phyloP scores from a whole-genome alignment of 2,113 vertebrate species.

The Hydrolagus affinis region DNA sequence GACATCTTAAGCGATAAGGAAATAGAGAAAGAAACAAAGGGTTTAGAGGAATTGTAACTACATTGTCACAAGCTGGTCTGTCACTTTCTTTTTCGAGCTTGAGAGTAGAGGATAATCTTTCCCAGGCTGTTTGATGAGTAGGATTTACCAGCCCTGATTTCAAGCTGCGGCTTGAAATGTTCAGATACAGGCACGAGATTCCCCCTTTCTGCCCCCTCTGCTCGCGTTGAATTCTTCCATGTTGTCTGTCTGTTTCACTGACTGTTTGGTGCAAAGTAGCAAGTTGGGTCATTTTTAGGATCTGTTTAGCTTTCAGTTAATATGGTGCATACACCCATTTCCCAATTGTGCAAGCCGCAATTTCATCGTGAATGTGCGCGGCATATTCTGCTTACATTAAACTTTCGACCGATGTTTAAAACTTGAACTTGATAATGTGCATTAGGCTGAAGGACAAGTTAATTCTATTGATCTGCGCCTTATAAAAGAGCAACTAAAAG shows the following conservation, averaged over 20 bases:
- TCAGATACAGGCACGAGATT: not conserved
- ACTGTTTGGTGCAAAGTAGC: too few species aligned
- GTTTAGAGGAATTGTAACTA: not conserved
- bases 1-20: not conserved
- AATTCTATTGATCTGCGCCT: not conserved
- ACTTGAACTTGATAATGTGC: conserved; percentile 19
- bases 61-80: not conserved
- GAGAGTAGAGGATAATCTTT: not conserved
- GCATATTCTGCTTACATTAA: not conserved
- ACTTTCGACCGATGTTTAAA: conserved; percentile 6
- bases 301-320: not conserved
- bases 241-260: too few species aligned
- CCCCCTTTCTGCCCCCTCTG: too few species aligned
- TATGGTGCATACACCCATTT: not conserved
- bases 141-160: not conserved
- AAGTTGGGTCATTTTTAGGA: too few species aligned
- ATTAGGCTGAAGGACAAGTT: conserved; percentile 9
- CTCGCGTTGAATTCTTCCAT: too few species aligned
- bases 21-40: not conserved
- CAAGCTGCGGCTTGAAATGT: not conserved
- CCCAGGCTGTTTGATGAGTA: too few species aligned
- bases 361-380: not conserved
- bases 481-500: not conserved
- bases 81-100: not conserved
- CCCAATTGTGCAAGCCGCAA: not conserved